Conservation (phyloP, 2,797 vertebrate species). For the Thalassophryne amazonica region DNA sequence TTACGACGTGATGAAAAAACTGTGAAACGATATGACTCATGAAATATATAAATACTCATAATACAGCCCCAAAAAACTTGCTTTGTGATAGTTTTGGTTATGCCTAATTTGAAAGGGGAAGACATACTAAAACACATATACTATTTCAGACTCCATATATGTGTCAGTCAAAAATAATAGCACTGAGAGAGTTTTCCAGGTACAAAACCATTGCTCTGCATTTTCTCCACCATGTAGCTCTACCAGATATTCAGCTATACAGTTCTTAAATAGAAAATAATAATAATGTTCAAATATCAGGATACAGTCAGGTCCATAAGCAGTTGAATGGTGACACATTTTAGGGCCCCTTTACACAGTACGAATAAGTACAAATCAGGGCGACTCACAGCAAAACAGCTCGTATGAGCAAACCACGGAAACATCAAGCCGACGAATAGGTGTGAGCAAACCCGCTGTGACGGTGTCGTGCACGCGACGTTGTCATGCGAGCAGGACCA, state of each 20-base stretch:
- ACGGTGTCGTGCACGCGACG: too few relatives aligned
- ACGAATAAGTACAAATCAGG: too few relatives aligned
- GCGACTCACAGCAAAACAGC: too few relatives aligned
- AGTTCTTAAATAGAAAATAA: background rate
- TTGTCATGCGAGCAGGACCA: too few relatives aligned
- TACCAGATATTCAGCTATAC: background rate
- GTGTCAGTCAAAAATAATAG: slow-evolving; percentile 28
- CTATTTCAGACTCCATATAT: slow-evolving; percentile 3
- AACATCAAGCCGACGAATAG: too few relatives aligned
- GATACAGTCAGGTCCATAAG: too few relatives aligned
- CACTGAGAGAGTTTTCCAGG: background rate
- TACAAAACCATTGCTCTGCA: background rate
- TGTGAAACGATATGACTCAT: slow-evolving; percentile 55
- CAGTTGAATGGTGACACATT: too few relatives aligned
- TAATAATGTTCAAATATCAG: too few relatives aligned
- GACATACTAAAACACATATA: slow-evolving; percentile 28
- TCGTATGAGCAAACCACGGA: too few relatives aligned
- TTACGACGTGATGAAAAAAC: slow-evolving; percentile 68
- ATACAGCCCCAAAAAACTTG: slow-evolving; percentile 38
- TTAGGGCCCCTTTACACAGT: too few relatives aligned
- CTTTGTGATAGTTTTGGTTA: slow-evolving; percentile 50
- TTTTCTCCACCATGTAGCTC: background rate
- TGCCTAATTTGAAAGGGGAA: slow-evolving; percentile 48
- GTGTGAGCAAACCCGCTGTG: too few relatives aligned
- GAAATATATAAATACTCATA: slow-evolving; percentile 64